Base-by-base conservation (phyloP, 2,113 vertebrate genomes). In the Herpailurus yagouaroundi region DNA sequence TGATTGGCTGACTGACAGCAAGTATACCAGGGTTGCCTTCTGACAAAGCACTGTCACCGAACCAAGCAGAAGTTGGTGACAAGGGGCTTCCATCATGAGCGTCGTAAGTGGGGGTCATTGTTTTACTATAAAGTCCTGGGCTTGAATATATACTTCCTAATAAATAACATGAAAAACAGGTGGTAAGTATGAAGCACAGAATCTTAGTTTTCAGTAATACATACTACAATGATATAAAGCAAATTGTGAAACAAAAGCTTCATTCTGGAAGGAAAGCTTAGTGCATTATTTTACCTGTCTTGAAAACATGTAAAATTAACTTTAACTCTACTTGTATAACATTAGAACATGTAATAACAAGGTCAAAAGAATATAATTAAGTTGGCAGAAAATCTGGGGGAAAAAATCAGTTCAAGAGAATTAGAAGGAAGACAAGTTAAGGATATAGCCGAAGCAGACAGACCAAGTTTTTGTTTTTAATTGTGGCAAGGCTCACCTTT, bases 31-130 rank as follows among this genome's bases (percentile, higher is more conserved):
- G 99, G 98, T 99, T 99, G 18, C 99, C 99, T 99, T 99, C 99
- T 0, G 99, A 99, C 96, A 99, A 98, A 55, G 99, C 99, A 83
- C 99, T 99, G 98, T 99, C 99, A 63, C 99, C 99, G 7, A 99
- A 99, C 99, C 99, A 99, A 85, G 99, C 99, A 3, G 99, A 99
- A 60, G 99, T 99, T 76, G 99, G 99, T 1, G 99, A 99, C 92
- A 99, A 98, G 25, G 99, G 99, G 90, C 99, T 99, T 96, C 99
- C 99, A 14, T 99, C 99, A 57, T 99, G 99, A 55, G 99, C 99
- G 97, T 99, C 99, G 12, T 99, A 99, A 80, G 99, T 99, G 19
- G 99, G 99, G 1, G 99, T 99, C 99, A 99, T 99, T 14, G 99
- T 99, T 98, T 99, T 99, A 98, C 99, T 99, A 98, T 99, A 99